Conservation (phyloP, 2,888 invertebrate species). For the Lycia hirtaria region DNA sequence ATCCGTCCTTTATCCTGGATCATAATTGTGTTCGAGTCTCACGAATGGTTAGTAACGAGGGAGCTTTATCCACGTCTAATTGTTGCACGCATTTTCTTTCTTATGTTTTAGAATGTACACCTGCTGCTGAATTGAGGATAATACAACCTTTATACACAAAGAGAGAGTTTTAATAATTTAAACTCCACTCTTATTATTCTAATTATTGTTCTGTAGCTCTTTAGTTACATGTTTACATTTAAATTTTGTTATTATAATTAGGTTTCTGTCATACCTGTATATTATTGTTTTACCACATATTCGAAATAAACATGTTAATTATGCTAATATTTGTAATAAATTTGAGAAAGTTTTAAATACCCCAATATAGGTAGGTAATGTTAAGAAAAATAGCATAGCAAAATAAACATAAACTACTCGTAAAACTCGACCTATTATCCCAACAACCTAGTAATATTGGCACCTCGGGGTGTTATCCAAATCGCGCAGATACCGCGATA, state of each 20-base stretch:
- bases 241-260: no score
- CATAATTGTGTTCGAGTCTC: constrained; percentile 59
- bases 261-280: no score
- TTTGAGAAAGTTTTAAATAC: no score
- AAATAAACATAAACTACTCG: neutral
- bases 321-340: no score
- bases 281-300: no score
- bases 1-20: constrained; percentile 63
- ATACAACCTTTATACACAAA: neutral
- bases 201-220: no score
- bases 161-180: no score
- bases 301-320: no score
- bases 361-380: no score
- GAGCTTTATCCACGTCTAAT: constrained; percentile 35
- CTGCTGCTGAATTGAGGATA: neutral
- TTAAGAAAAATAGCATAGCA: no score
- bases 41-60: constrained; percentile 30
- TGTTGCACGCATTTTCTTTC: constrained; percentile 35
- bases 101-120: constrained; percentile 21
- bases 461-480: neutral
- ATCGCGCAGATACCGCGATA: constrained; percentile 6
- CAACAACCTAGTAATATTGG: neutral
- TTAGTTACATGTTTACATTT: no score
- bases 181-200: no score
- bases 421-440: constrained; percentile 17